Base-by-base conservation (phyloP, 1,140 invertebrate genomes). In the Aporrectodea caliginosa region DNA sequence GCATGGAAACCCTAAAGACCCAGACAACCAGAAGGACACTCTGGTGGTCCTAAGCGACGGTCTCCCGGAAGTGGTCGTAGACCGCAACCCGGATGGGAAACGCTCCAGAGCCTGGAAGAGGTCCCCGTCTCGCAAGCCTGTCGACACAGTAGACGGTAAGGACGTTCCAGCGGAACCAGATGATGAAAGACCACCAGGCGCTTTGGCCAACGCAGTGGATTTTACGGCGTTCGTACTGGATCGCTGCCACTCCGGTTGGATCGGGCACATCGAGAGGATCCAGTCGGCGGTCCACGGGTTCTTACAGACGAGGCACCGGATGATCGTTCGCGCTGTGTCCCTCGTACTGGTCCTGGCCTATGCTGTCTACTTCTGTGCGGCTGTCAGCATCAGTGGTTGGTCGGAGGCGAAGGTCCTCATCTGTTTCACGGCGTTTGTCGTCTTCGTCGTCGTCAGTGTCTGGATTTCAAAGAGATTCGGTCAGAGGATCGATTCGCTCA, bases 301-400 rank as follows among this genome's bases (percentile, higher is more conserved):
- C 6, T 69, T 80, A 1, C 30, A 27, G 12, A 43, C 43, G 16
- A 29, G 72, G 6, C 29, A 35, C 12, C 2, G 58, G n/a, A 27
- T 72, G 12, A 32, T 80, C 74, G 69, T 71, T 29, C 74, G 75
- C 22, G 31, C 71, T 2, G 33, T 77, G 31, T 29, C 71, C 30
- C 69, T 30, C 68, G 68, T 71, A 1, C 31, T 80, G 6, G 35
- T 35, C n/a, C 74, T 80, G 1, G 75, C 69, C n/a, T 80, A 77
- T 69, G 35, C 70, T 27, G 75, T 73, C 0, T 80, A 80, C 70
- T 80, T 80, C 75, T 31, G 32, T 22, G 77, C 35, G 74, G 79
- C 79, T 27, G 35, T 80, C 31, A 35, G 68, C 74, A 69, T 69
- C n/a, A 77, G 71, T 35, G 27, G 16, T 16, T n/a, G n/a, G n/a